phyloP scores from a whole-genome alignment of 92 coral and sea anemone genomes.

The Parazoanthus darwini region DNA sequence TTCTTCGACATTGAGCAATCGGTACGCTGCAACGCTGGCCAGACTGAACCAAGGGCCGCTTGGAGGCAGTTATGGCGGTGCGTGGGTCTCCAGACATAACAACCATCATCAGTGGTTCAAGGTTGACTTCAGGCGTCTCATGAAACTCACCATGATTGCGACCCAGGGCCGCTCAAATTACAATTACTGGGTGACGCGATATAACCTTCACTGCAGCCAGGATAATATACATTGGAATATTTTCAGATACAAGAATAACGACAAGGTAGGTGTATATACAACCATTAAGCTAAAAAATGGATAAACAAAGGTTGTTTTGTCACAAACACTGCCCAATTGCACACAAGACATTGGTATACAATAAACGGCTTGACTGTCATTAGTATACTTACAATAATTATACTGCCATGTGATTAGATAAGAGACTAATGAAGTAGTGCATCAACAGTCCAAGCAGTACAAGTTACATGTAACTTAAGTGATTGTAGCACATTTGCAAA shows the following conservation, averaged over 20 bases:
- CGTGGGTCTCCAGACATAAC: constrained; percentile 74
- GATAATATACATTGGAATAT: constrained; percentile 73
- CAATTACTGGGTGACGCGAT: constrained; percentile 65
- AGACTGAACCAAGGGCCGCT: constrained; percentile 58
- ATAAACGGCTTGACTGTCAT: too few species aligned
- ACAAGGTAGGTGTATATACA: constrained; percentile 47
- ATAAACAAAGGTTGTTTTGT: neutral
- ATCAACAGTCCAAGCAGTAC: too few species aligned
- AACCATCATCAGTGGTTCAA: constrained; percentile 80
- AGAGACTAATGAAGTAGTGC: too few species aligned
- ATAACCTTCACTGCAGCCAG: constrained; percentile 58
- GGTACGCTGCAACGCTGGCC: constrained; percentile 41
- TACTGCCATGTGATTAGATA: too few species aligned
- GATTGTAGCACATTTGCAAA: too few species aligned
- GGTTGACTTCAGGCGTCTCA: constrained; percentile 71
- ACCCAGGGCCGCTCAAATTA: constrained; percentile 77
- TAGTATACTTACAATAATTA: too few species aligned
- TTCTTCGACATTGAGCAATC: constrained; percentile 1
- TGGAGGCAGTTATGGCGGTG: constrained; percentile 68
- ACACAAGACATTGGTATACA: too few species aligned
- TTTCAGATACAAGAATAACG: constrained; percentile 63
- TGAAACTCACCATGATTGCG: constrained; percentile 63
- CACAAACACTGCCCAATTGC: too few species aligned
- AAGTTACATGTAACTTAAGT: too few species aligned
- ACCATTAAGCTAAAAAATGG: neutral